Evolutionary conservation across 2,113 vertebrate genomes (phyloP), one percentile per base, ranked within the genome.

Genomic region (Dipodomys merriami): DNA sequence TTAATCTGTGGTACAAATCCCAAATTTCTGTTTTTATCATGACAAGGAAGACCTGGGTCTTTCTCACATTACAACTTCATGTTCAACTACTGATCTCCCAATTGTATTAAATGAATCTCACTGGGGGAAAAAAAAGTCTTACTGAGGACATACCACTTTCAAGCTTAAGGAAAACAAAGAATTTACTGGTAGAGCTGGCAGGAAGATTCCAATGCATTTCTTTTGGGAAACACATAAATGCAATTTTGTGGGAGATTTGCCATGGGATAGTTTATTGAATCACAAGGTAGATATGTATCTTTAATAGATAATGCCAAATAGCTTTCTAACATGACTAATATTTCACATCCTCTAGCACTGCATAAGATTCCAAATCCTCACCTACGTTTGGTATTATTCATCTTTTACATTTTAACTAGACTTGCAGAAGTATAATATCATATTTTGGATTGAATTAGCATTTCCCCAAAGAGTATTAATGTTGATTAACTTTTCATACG

Each of bases 391-490:
- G 4, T 62, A 68, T 64, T 92, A 81, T 90, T 72, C 18, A 65
- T 79, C n/a, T 86, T 91, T 86, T 64, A 27, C 6, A 44, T 84
- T 84, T 73, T 62, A 92, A 74, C 33, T 10, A 78, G 90, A 85
- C 20, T 84, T 25, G n/a, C 87, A 33, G 44, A 84, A 93, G 27
- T 72, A 0, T 35, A 71, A 39, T 39, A 68, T 73, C 35, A 64
- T 46, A 88, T 82, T 62, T 60, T 67, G 9, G 2, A 74, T 94
- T 92, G 49, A 84, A 39, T 83, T 81, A 92, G 15, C 18, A 46
- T 82, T 95, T 78, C 23, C 15, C 9, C 35, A 2, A 73, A 81
- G 85, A 77, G 20, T 90, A 22, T 16, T 84, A 67, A 25, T 88
- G 4, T 39, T 5, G 18, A 11, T 25, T 11, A 76, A 22, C 23